Evolutionary conservation across 2,888 invertebrate species (phyloP), one percentile per base, ranked within the genome.

Genomic region (Petrophora chlorosata): DNA sequence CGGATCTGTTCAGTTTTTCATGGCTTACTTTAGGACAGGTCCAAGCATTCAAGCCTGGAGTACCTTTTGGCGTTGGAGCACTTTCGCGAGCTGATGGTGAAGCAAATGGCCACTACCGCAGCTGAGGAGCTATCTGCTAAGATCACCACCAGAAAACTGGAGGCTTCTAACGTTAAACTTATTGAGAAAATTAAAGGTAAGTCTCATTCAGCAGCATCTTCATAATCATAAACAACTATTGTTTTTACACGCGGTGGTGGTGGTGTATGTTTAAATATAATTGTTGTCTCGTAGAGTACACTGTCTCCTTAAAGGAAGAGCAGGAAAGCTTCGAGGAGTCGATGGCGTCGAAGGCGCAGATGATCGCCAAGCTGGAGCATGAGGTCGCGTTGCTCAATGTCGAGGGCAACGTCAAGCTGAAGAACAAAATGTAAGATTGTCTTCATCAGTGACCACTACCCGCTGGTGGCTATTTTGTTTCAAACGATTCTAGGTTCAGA

Each of bases 101-200:
- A 53, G 2, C 91, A 87, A 53, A 79, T 92, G 74, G 65, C 73
- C 3, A 81, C 76, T 2, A 85, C 89, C 0, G 92, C 92, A 0
- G 84, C 82, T 0, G 90, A 91, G 36, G 91, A 92, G 57, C 70
- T 91, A 5, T 67, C 75, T 0, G 72, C 73, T 7, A 91, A 90
- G 57, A 68, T 89, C 5, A 70, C 70, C 28, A 79, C 87, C 0
- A 84, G 81, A 53, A 87, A 83, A 47, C 65, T 91, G 14, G 89
- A 87, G 59, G 69, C 64, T 0, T 85, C 85, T 2, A 92, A 92
- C 56, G 68, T 76, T 12, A 76, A 76, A 34, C 73, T 87, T 1
- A 69, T 79, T 16, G 59, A 57, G 0, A 76, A 81, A 56, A 91
- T 92, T 34, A 61, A 75, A 61, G 85, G 91, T 90, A 10, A n/a